Evolutionary conservation across 2,888 invertebrate genomes (phyloP).

Genomic region (Phrixothrix hirtus): DNA sequence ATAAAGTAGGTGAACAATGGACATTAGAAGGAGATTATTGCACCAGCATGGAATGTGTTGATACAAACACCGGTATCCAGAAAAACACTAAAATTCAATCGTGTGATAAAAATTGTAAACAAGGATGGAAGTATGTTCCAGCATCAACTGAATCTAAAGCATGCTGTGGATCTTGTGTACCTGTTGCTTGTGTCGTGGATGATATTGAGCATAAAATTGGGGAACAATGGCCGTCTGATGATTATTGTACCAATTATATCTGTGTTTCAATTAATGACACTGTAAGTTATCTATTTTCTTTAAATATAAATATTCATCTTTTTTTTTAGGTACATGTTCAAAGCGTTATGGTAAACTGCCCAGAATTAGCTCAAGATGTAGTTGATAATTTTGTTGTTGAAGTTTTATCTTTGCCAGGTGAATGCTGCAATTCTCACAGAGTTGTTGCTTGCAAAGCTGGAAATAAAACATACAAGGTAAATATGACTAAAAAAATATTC

Average conservation of each 20-base stretch:
- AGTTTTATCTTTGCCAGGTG: constrained; percentile 54
- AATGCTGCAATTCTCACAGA: constrained; percentile 63
- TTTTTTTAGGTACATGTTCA: constrained; percentile 55
- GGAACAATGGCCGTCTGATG: constrained; percentile 63
- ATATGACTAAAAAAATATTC: neutral
- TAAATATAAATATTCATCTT: neutral
- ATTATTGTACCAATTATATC: constrained; percentile 65
- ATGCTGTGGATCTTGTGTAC: constrained; percentile 70
- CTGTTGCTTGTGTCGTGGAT: constrained; percentile 60
- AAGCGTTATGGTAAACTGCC: constrained; percentile 60
- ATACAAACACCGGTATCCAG: constrained; percentile 58
- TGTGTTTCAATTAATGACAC: constrained; percentile 62
- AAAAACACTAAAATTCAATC: no score
- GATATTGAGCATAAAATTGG: constrained; percentile 58
- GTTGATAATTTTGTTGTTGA: constrained; percentile 59
- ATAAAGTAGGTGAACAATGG: constrained; percentile 64
- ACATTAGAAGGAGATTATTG: constrained; percentile 60
- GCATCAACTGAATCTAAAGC: constrained; percentile 50
- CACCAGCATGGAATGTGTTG: constrained; percentile 60
- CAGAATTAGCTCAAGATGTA: constrained; percentile 55
- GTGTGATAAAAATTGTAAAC: constrained; percentile 54
- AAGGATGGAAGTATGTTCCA: constrained; percentile 62
- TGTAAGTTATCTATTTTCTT: constrained; percentile 30
- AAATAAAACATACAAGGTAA: constrained; percentile 58
- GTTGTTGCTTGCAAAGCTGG: constrained; percentile 61